These are phyloP conservation scores for Phymatocera aterrima DNA, from an alignment of 2,888 invertebrate genomes.

Conservation along the genomic window DNA sequence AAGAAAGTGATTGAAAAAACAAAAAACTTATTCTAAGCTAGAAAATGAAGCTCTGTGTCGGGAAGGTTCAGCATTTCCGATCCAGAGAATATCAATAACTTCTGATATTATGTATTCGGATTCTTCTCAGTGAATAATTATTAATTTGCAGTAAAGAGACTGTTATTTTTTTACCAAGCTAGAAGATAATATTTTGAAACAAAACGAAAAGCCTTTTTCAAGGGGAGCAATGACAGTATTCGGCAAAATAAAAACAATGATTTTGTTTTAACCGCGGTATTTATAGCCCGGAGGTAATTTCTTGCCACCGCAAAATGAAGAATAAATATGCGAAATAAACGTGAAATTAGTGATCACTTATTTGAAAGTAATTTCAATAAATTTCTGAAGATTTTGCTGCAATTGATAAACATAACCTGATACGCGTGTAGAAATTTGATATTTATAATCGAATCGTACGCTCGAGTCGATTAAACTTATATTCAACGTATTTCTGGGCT, in stretches of 20 bases:
- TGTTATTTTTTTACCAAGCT: too few relatives aligned
- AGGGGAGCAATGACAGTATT: neutral
- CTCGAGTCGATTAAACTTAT: neutral
- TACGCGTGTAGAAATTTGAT: neutral
- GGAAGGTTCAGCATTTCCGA: too few relatives aligned
- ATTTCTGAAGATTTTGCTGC: neutral
- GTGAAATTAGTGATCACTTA: neutral
- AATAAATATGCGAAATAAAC: neutral
- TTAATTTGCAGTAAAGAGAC: too few relatives aligned
- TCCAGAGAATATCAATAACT: too few relatives aligned
- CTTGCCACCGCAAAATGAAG: neutral
- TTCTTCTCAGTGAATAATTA: too few relatives aligned
- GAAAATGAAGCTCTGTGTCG: too few relatives aligned
- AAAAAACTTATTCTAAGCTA: too few relatives aligned
- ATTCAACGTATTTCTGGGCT: neutral
- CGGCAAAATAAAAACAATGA: neutral
- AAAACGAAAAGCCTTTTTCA: too few relatives aligned
- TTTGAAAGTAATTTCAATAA: neutral
- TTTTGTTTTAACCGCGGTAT: too few relatives aligned
- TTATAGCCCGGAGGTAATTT: too few relatives aligned
- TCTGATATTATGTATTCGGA: too few relatives aligned
- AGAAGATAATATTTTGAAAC: too few relatives aligned
- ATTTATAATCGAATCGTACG: neutral
- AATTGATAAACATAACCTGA: neutral
- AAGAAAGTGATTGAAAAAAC: neutral